These are phyloP conservation scores for Oscheius sp. DNA, from an alignment of 2,888 invertebrate species.

Conservation along the genomic window DNA sequence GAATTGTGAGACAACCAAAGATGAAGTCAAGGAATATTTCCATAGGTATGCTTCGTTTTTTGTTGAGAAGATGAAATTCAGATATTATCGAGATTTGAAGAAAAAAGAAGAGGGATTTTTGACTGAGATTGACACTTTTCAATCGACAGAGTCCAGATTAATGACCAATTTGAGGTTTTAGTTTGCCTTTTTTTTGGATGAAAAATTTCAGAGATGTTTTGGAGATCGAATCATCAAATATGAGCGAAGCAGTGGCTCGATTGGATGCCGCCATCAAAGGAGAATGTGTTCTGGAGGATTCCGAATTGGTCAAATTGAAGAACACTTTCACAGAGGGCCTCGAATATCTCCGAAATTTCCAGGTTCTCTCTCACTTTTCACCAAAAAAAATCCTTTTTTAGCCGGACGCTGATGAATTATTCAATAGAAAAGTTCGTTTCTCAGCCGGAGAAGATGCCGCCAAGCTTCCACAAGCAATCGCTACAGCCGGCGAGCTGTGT, in stretches of 20 bases:
- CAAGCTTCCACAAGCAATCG: conserved; percentile 77
- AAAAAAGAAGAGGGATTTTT: conserved; percentile 76
- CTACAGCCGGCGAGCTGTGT: conserved; percentile 88
- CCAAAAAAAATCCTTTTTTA: conserved; percentile 37
- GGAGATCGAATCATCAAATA: conserved; percentile 91
- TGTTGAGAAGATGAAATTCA: conserved; percentile 10
- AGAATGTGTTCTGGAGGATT: conserved; percentile 77
- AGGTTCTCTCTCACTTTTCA: conserved; percentile 74
- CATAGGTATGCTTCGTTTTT: conserved; percentile 55
- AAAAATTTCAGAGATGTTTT: conserved; percentile 74
- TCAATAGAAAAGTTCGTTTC: conserved; percentile 74
- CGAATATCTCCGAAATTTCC: conserved; percentile 90
- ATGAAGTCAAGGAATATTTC: conserved; percentile 85
- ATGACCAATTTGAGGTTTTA: conserved; percentile 82
- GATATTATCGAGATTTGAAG: conserved; percentile 70
- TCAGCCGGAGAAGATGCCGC: conserved; percentile 90
- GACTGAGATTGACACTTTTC: conserved; percentile 82
- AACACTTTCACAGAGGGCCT: conserved; percentile 94
- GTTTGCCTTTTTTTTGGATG: neutral
- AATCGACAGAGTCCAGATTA: conserved; percentile 83
- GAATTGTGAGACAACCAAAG: conserved; percentile 87
- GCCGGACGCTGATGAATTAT: conserved; percentile 76
- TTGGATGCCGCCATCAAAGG: conserved; percentile 78
- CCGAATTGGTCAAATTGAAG: conserved; percentile 90
- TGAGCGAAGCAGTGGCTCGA: conserved; percentile 93